Evolutionary conservation across 2,797 vertebrate genomes (phyloP).

Genomic region (Tragelaphus oryx): DNA sequence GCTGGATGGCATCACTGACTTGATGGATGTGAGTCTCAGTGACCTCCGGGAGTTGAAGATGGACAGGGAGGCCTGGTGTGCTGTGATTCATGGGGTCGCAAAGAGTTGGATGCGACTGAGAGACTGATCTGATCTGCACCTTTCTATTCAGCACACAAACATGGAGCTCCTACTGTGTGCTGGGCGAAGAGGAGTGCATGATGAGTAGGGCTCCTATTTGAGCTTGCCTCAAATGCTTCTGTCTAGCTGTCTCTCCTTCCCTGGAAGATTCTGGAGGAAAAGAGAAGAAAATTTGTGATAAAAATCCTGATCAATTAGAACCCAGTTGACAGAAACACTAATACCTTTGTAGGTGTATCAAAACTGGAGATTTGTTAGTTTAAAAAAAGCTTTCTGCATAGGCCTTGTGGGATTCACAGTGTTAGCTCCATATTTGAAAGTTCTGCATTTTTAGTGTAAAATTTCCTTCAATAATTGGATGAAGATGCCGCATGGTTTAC

Average conservation of each 20-base stretch:
- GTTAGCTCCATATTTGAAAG: not conserved
- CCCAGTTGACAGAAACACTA: not conserved
- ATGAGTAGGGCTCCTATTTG: not conserved
- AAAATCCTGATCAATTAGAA: not conserved
- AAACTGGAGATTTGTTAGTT: not conserved
- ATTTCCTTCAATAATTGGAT: not conserved
- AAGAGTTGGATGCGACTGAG: too few relatives aligned
- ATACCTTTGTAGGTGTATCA: not conserved
- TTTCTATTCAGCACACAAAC: not conserved
- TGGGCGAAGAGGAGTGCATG: not conserved
- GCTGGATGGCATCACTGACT: too few relatives aligned
- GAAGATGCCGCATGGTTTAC: not conserved
- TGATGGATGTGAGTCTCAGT: too few relatives aligned
- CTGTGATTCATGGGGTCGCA: too few relatives aligned
- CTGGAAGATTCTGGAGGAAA: not conserved
- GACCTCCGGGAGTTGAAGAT: too few relatives aligned
- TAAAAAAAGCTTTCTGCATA: not conserved
- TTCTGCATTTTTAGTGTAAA: not conserved
- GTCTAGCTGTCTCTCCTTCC: not conserved
- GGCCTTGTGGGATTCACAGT: not conserved
- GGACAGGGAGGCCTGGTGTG: too few relatives aligned
- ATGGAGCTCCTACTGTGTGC: not conserved
- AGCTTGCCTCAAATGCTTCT: not conserved
- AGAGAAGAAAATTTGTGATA: not conserved
- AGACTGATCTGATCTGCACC: too few relatives aligned